Evolutionary conservation across 2,113 vertebrate genomes (phyloP).

Genomic region (Pelodiscus sinensis): DNA sequence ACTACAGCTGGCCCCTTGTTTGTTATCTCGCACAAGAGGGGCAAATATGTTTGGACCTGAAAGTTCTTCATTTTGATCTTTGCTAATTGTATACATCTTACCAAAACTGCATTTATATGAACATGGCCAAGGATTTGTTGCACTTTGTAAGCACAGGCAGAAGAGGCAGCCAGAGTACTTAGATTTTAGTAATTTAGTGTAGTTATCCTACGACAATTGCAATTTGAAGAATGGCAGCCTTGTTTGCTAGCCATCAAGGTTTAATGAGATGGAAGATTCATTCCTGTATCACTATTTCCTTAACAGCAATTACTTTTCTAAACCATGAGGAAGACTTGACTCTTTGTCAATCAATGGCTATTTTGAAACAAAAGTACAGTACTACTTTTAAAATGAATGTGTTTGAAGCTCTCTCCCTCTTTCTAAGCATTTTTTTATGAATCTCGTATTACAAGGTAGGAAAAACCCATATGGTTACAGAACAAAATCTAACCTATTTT

Average conservation of each 20-base stretch:
- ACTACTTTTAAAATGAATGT: neutral
- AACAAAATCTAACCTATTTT: neutral
- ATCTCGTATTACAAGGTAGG: neutral
- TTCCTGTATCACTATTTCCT: neutral
- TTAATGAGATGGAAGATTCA: neutral
- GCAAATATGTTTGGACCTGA: neutral
- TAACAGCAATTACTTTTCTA: neutral
- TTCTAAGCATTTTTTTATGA: neutral
- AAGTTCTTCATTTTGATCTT: neutral
- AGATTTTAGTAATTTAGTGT: neutral
- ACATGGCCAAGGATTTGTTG: neutral
- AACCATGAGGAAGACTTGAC: neutral
- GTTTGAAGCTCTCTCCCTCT: neutral
- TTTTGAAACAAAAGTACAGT: neutral
- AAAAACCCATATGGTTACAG: neutral
- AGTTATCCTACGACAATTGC: neutral
- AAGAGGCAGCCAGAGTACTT: neutral
- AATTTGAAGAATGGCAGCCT: neutral
- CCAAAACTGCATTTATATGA: neutral
- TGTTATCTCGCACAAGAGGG: neutral
- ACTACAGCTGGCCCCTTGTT: neutral
- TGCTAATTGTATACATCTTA: neutral
- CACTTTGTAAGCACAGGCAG: neutral
- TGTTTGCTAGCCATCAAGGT: neutral
- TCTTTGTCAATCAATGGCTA: neutral